A percentile compares a stretch with the other conserved stretches of the same genome.
Evolutionary conservation across 2,797 vertebrate genomes (phyloP).

Genomic region (Etheostoma perlongum): DNA sequence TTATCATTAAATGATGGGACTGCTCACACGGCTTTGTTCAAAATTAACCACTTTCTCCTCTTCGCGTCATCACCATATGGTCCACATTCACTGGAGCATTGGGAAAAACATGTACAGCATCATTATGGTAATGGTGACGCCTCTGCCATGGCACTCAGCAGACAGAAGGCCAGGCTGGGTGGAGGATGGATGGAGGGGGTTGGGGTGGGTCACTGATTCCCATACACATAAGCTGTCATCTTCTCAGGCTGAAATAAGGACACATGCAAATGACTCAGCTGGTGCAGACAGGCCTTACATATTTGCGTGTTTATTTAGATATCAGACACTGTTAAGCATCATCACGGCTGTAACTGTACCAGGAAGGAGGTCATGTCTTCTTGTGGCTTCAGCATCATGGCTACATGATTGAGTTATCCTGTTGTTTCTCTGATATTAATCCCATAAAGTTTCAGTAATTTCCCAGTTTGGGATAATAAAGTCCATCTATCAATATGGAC

Average conservation of each 20-base stretch:
- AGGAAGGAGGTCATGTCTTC: constrained; percentile 51
- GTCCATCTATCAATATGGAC: background rate
- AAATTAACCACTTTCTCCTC: constrained; percentile 63
- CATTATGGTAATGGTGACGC: constrained; percentile 78
- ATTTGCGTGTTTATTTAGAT: constrained; percentile 54
- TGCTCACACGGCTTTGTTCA: constrained; percentile 47
- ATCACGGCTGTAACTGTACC: constrained; percentile 16
- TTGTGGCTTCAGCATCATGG: background rate
- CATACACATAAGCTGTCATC: constrained; percentile 46
- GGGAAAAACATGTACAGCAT: constrained; percentile 55
- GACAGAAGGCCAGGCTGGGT: constrained; percentile 38
- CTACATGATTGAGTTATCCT: background rate
- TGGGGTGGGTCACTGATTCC: constrained; percentile 49
- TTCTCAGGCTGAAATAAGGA: constrained; percentile 61
- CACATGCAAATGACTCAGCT: constrained; percentile 73
- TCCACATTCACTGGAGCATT: constrained; percentile 61
- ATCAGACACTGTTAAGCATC: constrained; percentile 47
- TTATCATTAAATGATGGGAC: constrained; percentile 45
- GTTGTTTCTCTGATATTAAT: background rate
- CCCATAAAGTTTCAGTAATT: no score
- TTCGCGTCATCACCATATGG: constrained; percentile 74
- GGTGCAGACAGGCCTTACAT: constrained; percentile 48
- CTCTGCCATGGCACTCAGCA: constrained; percentile 33
- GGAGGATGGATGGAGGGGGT: background rate
- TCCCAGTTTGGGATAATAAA: no score